Conservation (phyloP, 2,113 vertebrate genomes). For the Burhinus oedicnemus region DNA sequence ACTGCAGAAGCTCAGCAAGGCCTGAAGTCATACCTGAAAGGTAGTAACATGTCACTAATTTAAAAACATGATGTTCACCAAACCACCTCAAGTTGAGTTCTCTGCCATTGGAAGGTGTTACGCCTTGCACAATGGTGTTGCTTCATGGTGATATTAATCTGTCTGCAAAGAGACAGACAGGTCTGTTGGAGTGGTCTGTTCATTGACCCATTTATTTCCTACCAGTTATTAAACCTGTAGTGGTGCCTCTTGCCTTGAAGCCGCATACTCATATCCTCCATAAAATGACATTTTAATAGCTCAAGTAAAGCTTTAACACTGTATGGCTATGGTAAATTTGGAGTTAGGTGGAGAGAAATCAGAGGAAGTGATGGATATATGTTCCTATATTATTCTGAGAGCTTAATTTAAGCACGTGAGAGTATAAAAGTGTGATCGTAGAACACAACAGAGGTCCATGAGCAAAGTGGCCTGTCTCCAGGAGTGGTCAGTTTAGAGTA, state of each 20-base stretch:
- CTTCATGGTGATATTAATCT: background rate
- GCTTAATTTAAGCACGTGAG: background rate
- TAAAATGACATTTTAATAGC: background rate
- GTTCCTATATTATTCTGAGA: background rate
- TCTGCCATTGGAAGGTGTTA: background rate
- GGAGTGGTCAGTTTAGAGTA: background rate
- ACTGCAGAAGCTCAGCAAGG: background rate
- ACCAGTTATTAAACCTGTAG: background rate
- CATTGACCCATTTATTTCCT: background rate
- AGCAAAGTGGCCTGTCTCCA: background rate
- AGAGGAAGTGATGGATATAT: background rate
- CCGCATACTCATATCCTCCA: background rate
- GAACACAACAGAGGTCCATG: background rate
- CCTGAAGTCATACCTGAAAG: background rate
- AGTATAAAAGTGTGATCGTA: background rate
- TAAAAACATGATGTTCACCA: background rate
- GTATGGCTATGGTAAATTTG: background rate
- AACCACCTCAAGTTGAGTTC: background rate
- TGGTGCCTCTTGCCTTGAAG: background rate
- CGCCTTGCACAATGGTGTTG: background rate
- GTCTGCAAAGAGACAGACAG: background rate
- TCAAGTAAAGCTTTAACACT: background rate
- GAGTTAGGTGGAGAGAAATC: background rate
- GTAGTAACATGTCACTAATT: background rate
- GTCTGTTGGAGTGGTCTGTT: background rate